These are phyloP conservation scores for Archips crataeganus DNA, from an alignment of 2,888 invertebrate species.

Conservation along the genomic window DNA sequence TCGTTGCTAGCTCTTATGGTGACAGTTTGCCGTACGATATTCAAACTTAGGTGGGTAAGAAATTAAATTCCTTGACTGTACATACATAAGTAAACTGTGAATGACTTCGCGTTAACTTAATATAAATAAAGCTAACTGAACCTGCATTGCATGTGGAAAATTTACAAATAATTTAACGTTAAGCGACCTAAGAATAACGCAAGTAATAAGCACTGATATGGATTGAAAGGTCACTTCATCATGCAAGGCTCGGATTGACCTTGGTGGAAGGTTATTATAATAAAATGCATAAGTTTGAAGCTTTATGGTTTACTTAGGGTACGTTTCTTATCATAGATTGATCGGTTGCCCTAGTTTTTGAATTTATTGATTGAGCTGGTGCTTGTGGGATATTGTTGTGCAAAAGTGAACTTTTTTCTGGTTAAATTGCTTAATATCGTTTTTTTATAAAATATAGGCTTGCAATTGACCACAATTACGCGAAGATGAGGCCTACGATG, in stretches of 20 bases:
- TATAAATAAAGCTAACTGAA: not conserved
- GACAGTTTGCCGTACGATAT: too few species aligned
- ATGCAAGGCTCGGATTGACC: constrained; percentile 23
- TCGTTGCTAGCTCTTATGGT: too few species aligned
- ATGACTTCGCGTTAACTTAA: too few species aligned
- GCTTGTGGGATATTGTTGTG: not conserved
- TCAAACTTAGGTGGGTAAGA: too few species aligned
- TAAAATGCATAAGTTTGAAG: not conserved
- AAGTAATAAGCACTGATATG: constrained; percentile 21
- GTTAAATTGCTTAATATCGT: not conserved
- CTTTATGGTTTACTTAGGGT: not conserved
- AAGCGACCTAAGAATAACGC: constrained; percentile 11
- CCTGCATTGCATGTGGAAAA: constrained; percentile 8
- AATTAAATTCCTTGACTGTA: too few species aligned
- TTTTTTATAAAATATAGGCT: too few species aligned
- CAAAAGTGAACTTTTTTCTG: not conserved
- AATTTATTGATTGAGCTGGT: not conserved
- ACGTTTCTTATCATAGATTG: constrained; percentile 1
- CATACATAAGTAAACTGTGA: too few species aligned
- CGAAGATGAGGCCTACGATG: too few species aligned
- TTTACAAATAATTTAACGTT: not conserved
- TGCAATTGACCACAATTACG: too few species aligned
- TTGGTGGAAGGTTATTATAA: constrained; percentile 10
- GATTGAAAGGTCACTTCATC: constrained; percentile 5
- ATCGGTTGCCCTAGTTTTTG: not conserved